Base-by-base conservation (phyloP, 2,888 invertebrate species). In the Sceliomorpha sp. region DNA sequence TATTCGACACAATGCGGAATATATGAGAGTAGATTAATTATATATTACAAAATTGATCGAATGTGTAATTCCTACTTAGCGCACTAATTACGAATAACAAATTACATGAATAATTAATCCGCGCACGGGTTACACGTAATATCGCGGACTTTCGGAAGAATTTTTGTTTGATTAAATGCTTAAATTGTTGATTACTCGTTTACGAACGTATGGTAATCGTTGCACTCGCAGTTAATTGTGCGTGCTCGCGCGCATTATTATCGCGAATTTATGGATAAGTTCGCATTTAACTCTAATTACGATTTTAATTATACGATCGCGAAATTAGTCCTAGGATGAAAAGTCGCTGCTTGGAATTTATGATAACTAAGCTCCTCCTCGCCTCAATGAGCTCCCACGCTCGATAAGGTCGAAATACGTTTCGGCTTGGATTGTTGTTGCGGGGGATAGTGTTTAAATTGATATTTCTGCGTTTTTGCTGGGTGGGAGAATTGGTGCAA, bases 71-170 rank as follows among this genome's bases (percentile, higher is more conserved):
- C 55, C 50, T 44, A 45, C 42, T 51, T 15, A 42, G 10, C 26
- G 51, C 55, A 50, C 50, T 44, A 56, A 64, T 64, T 63, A 55
- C 32, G 40, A 12, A 40, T 37, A n/a, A 47, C 32, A 40, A 64
- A 50, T 56, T 50, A 44, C 36, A 64, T 64, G 47, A 39, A 55
- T 42, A 48, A 63, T 50, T 56, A 31, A 32, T 53, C 42, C 39
- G 56, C 42, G 39, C 24, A 42, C 34, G 2, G 32, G 37, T 48
- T 39, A 55, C 48, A 60, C 48, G 44, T 48, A 48, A 60, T 60
- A 55, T 60, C 53, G 40, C 55, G n/a, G n/a, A 60, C 48, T 67
- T 60, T 55, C 45, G 29, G 55, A 50, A 59, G 39, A 44, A 67
- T 67, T 63, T 53, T 44, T 37, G 37, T 60, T 59, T 55, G 48